phyloP scores from a whole-genome alignment of 2,888 invertebrate species.

The Idaea straminata region DNA sequence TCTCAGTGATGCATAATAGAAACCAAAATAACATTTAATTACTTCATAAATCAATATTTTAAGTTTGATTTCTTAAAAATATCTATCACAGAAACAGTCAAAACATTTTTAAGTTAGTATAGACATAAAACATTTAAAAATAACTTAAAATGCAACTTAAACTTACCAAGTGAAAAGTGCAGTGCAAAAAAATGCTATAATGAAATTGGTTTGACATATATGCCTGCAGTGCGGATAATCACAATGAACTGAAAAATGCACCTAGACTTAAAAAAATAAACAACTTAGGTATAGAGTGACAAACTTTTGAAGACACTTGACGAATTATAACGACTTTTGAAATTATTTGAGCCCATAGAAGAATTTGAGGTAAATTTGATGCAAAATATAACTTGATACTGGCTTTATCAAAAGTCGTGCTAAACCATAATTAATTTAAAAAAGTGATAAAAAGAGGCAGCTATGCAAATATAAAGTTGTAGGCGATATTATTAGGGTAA shows the following conservation, averaged over 20 bases:
- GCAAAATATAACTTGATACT: too few relatives aligned
- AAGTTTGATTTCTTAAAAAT: background rate
- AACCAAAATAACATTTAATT: too few relatives aligned
- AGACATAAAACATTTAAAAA: conserved; percentile 27
- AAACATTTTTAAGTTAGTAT: conserved; percentile 21
- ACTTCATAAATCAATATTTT: too few relatives aligned
- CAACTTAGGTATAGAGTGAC: background rate
- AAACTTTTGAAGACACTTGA: background rate
- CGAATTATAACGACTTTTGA: background rate
- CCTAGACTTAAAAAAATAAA: background rate
- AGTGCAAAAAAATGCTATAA: conserved; percentile 36
- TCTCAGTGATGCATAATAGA: conserved; percentile 1
- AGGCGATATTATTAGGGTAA: too few relatives aligned
- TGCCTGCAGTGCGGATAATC: conserved; percentile 22
- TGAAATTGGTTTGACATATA: conserved; percentile 24
- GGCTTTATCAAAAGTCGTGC: too few relatives aligned
- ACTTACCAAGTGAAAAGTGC: conserved; percentile 38
- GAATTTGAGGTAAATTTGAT: too few relatives aligned
- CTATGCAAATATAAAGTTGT: too few relatives aligned
- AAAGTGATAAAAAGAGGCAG: too few relatives aligned
- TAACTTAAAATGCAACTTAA: conserved; percentile 28
- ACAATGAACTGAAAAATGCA: background rate
- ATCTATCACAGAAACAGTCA: background rate
- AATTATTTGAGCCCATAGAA: background rate
- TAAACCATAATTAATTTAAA: too few relatives aligned